Evolutionary conservation across 2,113 vertebrate species (phyloP).

Genomic region (Scalopus aquaticus): DNA sequence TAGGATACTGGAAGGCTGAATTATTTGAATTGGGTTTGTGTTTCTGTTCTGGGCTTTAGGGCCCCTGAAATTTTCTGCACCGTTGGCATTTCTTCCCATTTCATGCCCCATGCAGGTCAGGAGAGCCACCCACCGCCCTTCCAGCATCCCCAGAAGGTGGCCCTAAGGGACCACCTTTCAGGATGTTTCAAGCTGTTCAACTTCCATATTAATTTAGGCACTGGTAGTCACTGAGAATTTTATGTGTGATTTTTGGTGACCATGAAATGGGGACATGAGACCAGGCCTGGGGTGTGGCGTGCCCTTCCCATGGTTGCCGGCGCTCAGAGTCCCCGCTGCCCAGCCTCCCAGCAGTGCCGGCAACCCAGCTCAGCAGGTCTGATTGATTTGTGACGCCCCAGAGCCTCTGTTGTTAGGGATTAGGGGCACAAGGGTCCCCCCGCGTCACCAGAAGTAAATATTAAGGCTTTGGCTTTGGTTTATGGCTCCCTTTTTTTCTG

Average conservation of each 20-base stretch:
- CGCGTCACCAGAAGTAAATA: not conserved
- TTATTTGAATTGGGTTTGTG: conserved; percentile 28
- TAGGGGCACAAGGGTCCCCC: not conserved
- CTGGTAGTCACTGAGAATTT: conserved; percentile 46
- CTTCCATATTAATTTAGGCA: conserved; percentile 46
- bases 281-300: not conserved
- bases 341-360: not conserved
- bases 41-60: not conserved
- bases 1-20: conserved; percentile 39
- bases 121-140: too few species aligned
- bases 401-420: not conserved
- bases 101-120: fast-evolving
- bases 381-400: fast-evolving
- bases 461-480: not conserved
- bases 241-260: conserved; percentile 60
- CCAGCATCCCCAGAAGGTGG: not conserved
- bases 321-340: too few species aligned
- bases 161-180: not conserved
- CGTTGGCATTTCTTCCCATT: not conserved
- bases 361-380: not conserved
- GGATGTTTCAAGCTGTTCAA: not conserved
- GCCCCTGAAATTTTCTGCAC: not conserved
- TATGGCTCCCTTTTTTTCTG: not conserved
- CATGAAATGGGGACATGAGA: conserved; percentile 47
- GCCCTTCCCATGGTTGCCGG: too few species aligned